phyloP scores from a whole-genome alignment of 2,113 vertebrate genomes.

The Ancistrus triradiatus region DNA sequence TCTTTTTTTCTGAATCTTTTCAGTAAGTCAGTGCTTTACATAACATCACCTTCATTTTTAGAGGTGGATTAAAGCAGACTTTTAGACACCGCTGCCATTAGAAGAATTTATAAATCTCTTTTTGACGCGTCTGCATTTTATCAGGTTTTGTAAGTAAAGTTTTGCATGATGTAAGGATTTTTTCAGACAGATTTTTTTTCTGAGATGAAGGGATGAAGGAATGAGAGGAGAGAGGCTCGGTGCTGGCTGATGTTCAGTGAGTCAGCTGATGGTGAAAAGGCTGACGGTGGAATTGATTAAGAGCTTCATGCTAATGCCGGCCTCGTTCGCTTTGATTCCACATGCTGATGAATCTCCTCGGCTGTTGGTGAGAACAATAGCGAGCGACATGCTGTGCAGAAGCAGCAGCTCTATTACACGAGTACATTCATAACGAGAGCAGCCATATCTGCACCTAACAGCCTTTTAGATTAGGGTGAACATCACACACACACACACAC shows the following conservation, averaged over 20 bases:
- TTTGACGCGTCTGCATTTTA: no score
- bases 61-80: no score
- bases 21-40: no score
- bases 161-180: no score
- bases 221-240: neutral
- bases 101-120: no score
- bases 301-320: slow-evolving; percentile 19
- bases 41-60: no score
- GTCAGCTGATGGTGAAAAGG: slow-evolving; percentile 12
- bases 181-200: no score
- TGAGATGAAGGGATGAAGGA: neutral
- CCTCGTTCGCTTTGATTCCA: slow-evolving; percentile 15
- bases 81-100: no score
- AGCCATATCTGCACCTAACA: neutral
- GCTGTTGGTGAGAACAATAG: slow-evolving; percentile 22
- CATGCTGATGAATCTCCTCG: slow-evolving; percentile 15
- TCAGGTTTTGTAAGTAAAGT: no score
- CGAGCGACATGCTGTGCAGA: neutral
- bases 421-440: slow-evolving; percentile 16
- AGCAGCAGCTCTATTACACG: slow-evolving; percentile 16
- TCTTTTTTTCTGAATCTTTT: no score
- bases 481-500: no score
- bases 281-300: slow-evolving; percentile 31
- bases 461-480: no score
- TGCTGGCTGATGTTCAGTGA: slow-evolving; percentile 13